Percentiles rank a stretch among this genome's conserved stretches.
phyloP scores from a whole-genome alignment of 2,888 invertebrate species.

The Zaprionus bogoriensis region DNA sequence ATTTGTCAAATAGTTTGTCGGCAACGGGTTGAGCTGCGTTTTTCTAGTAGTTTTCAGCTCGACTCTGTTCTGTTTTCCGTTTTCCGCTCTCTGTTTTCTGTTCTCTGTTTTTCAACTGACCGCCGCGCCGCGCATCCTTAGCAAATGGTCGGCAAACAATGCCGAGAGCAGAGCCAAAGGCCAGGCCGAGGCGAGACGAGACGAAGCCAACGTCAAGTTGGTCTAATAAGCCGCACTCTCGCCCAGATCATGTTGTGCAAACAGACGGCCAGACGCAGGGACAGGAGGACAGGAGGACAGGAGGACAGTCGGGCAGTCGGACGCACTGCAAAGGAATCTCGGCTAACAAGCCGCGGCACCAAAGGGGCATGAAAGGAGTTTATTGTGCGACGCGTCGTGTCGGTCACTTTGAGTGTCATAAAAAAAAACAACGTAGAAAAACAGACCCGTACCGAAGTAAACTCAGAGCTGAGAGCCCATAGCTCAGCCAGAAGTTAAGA shows the following conservation, averaged over 20 bases:
- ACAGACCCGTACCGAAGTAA: background rate
- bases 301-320: too few relatives aligned
- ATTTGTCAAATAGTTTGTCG: conserved; percentile 75
- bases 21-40: conserved; percentile 50
- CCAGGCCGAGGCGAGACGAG: conserved; percentile 10
- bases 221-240: conserved; percentile 76
- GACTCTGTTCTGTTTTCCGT: background rate
- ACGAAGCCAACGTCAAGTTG: conserved; percentile 39
- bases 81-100: conserved; percentile 3
- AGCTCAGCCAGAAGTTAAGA: conserved; percentile 49
- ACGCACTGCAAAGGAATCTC: conserved; percentile 52
- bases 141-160: conserved; percentile 70
- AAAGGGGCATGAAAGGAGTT: conserved; percentile 73
- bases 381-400: conserved; percentile 70
- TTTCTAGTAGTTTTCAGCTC: conserved; percentile 12
- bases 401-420: conserved; percentile 78
- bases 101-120: conserved; percentile 54
- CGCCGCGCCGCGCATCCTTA: conserved; percentile 61
- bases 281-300: conserved; percentile 10
- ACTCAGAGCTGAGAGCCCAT: background rate
- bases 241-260: conserved; percentile 75
- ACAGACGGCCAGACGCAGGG: conserved; percentile 37
- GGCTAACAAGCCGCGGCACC: conserved; percentile 65
- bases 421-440: conserved; percentile 38
- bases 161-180: conserved; percentile 2